Evolutionary conservation across 2,113 vertebrate species (phyloP).

Genomic region (Myrmecophaga tridactyla): DNA sequence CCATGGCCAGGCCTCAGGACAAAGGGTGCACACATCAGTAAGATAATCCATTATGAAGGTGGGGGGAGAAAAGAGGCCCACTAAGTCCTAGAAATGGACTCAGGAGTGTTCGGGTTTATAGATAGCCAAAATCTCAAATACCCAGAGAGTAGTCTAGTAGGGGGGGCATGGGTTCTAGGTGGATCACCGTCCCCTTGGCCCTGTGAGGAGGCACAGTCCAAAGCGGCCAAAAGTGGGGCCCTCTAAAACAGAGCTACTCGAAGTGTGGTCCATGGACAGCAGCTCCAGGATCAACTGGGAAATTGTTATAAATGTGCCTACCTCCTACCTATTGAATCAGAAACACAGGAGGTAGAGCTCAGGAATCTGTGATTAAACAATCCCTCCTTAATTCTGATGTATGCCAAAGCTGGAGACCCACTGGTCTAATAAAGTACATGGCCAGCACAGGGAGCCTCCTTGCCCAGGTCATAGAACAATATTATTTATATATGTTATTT

Average conservation of each 20-base stretch:
- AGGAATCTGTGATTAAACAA: background rate
- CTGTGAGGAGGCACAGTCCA: background rate
- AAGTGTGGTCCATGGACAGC: background rate
- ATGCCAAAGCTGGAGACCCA: background rate
- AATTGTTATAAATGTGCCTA: background rate
- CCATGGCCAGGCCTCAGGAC: background rate
- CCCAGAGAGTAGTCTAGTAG: background rate
- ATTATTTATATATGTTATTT: background rate
- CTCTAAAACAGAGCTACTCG: background rate
- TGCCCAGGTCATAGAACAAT: no score
- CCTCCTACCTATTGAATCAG: background rate
- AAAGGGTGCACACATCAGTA: background rate
- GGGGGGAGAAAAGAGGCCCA: background rate
- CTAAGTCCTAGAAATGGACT: background rate
- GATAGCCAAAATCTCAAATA: background rate
- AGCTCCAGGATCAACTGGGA: accelerated
- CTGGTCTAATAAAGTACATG: no score
- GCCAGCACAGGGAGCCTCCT: accelerated
- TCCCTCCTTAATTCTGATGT: background rate
- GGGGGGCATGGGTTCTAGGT: no score
- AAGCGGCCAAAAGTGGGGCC: background rate
- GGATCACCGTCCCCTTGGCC: background rate
- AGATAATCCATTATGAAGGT: background rate
- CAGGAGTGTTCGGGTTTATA: background rate
- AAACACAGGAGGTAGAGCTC: background rate